phyloP scores from a whole-genome alignment of 2,113 vertebrate species.

The Sebastes fasciatus region DNA sequence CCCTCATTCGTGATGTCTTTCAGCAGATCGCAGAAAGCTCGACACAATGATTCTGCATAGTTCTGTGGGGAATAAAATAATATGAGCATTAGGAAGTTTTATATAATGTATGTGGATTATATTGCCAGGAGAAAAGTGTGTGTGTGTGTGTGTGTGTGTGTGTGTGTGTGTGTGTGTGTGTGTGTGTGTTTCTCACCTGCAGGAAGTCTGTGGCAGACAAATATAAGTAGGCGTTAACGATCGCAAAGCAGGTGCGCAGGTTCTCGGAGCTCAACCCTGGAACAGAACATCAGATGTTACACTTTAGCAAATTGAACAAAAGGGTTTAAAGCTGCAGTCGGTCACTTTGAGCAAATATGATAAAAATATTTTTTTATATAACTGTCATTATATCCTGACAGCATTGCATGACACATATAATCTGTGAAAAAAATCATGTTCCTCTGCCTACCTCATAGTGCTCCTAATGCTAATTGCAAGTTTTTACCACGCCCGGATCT shows the following conservation, averaged over 20 bases:
- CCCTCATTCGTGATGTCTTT: constrained; percentile 95
- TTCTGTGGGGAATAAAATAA: constrained; percentile 77
- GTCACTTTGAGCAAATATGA: too few species aligned
- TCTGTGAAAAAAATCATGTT: too few species aligned
- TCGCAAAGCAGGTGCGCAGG: constrained; percentile 95
- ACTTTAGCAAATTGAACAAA: constrained; percentile 23
- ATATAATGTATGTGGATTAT: background rate
- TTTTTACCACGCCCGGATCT: too few species aligned
- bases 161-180: background rate
- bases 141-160: background rate
- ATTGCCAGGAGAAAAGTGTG: background rate
- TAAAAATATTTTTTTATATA: too few species aligned
- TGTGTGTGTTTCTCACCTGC: constrained; percentile 85
- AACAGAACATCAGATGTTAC: constrained; percentile 71
- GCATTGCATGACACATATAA: too few species aligned
- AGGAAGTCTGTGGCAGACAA: constrained; percentile 94
- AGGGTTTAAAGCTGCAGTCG: background rate
- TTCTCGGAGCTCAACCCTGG: constrained; percentile 96
- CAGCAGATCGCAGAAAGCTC: constrained; percentile 92
- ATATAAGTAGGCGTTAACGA: constrained; percentile 95
- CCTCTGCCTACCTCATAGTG: too few species aligned
- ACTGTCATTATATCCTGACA: too few species aligned
- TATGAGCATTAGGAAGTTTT: background rate
- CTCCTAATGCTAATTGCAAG: too few species aligned
- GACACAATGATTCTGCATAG: constrained; percentile 90